Conservation (phyloP, 64 coral and sea anemone species). For the Actinia equina region DNA sequence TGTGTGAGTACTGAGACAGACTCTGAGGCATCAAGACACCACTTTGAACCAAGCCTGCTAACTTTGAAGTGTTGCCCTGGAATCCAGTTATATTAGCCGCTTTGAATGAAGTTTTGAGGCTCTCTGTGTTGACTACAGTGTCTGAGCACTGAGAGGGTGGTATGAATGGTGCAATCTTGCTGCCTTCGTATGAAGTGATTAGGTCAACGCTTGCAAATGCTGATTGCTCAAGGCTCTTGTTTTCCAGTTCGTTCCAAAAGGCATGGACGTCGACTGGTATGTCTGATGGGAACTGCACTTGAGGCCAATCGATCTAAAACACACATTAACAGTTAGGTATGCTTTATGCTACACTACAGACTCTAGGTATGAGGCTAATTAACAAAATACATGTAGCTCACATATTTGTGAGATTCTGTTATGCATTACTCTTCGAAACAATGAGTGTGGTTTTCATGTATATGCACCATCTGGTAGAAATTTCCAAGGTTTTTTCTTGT, state of each 20-base stretch:
- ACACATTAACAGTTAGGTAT: background rate
- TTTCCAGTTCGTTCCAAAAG: conserved; percentile 23
- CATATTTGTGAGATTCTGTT: no score
- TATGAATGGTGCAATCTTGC: conserved; percentile 11
- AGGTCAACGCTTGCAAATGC: conserved; percentile 21
- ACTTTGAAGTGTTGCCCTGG: conserved; percentile 17
- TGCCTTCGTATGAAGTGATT: background rate
- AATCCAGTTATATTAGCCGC: background rate
- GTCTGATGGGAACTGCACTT: background rate
- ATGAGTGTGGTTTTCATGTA: no score
- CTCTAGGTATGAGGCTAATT: no score
- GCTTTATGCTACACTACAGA: no score
- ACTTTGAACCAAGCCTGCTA: conserved; percentile 1
- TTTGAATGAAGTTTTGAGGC: background rate
- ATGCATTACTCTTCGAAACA: background rate
- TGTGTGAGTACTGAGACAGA: conserved; percentile 6
- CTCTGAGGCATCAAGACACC: background rate
- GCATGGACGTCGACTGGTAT: background rate
- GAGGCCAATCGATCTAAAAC: conserved; percentile 16
- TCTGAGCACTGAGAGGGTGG: conserved; percentile 1
- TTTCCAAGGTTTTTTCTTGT: no score
- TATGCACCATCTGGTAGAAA: no score
- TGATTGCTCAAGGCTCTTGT: conserved; percentile 15
- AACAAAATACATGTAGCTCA: no score
- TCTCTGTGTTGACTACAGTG: conserved; percentile 17